Conservation (phyloP, 2,797 vertebrate species). For the Hipposideros larvatus region DNA sequence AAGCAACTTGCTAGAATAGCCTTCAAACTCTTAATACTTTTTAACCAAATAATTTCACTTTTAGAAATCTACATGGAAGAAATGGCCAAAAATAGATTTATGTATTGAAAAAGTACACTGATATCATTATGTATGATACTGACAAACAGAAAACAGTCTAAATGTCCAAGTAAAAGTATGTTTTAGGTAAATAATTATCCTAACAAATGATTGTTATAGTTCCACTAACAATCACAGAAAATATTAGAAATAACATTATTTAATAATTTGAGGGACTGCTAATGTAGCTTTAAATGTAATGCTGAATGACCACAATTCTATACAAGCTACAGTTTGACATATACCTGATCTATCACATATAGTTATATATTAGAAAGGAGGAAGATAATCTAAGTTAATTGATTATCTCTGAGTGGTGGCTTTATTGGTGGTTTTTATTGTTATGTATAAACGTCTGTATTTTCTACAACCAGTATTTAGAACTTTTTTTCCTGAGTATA, state of each 20-base stretch:
- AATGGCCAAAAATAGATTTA: background rate
- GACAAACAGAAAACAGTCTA: background rate
- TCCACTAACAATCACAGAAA: background rate
- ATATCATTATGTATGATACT: background rate
- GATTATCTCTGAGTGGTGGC: conserved; percentile 10
- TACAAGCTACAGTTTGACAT: background rate
- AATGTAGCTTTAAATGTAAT: background rate
- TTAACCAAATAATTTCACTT: background rate
- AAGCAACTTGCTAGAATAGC: background rate
- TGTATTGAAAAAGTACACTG: background rate
- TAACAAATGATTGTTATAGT: background rate
- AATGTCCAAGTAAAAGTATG: background rate
- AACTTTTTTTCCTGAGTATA: background rate
- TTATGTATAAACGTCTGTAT: background rate
- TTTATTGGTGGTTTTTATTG: conserved; percentile 69
- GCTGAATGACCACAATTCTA: background rate
- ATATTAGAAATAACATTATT: background rate
- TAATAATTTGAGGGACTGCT: conserved; percentile 2
- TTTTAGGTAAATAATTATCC: background rate
- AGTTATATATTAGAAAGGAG: conserved; percentile 63
- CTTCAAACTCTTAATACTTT: background rate
- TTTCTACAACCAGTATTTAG: conserved; percentile 13
- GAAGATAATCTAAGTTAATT: conserved; percentile 77
- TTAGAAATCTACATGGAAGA: background rate
- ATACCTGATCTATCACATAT: background rate